Conservation (phyloP, 2,888 invertebrate species). For the Temnothorax unifasciatus region DNA sequence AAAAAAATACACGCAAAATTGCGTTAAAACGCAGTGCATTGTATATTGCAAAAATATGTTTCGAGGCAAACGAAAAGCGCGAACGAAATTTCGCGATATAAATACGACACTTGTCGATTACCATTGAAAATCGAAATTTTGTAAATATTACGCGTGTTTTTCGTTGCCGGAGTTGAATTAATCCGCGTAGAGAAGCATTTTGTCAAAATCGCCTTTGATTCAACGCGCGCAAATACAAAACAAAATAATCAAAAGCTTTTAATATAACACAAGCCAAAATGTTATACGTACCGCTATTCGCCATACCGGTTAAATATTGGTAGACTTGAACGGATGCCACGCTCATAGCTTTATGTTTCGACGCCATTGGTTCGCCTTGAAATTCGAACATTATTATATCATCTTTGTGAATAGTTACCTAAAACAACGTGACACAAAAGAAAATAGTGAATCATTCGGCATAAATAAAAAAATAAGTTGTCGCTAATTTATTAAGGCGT, state of each 20-base stretch:
- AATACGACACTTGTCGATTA: constrained; percentile 47
- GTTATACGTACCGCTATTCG: constrained; percentile 53
- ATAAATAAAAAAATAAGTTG: not conserved
- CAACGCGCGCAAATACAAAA: constrained; percentile 30
- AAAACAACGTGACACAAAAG: constrained; percentile 9
- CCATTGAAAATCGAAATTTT: constrained; percentile 36
- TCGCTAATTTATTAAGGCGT: constrained; percentile 34
- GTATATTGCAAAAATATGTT: constrained; percentile 22
- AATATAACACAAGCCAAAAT: constrained; percentile 35
- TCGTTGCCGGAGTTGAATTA: constrained; percentile 27
- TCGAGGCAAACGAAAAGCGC: constrained; percentile 11
- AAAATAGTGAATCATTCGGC: constrained; percentile 26
- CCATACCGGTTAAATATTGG: constrained; percentile 60
- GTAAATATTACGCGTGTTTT: constrained; percentile 31
- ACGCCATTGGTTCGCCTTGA: constrained; percentile 73
- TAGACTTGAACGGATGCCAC: constrained; percentile 74
- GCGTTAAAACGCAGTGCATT: constrained; percentile 23
- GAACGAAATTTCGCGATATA: constrained; percentile 33
- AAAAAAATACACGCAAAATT: constrained; percentile 37
- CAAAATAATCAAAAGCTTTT: constrained; percentile 48
- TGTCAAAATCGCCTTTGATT: constrained; percentile 52
- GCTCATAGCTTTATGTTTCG: constrained; percentile 75
- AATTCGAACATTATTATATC: constrained; percentile 71
- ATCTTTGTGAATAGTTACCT: constrained; percentile 76
- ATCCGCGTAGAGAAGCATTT: constrained; percentile 29